Conservation (phyloP, 1,140 invertebrate species). For the Diachasma alloeum region DNA sequence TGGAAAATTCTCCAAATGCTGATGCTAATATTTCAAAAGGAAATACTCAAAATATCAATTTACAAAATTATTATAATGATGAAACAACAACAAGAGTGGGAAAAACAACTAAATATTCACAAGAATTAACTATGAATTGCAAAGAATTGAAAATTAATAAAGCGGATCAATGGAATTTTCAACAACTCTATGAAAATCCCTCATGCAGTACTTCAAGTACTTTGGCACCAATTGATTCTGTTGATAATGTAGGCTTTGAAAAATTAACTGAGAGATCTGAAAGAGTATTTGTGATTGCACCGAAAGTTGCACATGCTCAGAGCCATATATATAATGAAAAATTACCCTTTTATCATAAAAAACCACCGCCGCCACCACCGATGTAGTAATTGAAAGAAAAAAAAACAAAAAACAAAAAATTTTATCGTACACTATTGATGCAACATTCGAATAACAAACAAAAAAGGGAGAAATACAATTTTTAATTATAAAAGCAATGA, state of each 20-base stretch:
- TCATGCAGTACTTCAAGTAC: conserved; percentile 24
- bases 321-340: conserved; percentile 9
- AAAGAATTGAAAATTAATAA: conserved; percentile 61
- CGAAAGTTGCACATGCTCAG: neutral
- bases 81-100: neutral
- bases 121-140: conserved; percentile 52
- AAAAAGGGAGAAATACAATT: too few relatives aligned
- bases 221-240: neutral
- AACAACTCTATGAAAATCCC: conserved; percentile 46
- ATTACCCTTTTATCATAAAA: conserved; percentile 58
- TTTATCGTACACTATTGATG: too few relatives aligned
- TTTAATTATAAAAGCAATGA: neutral
- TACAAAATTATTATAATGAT: neutral
- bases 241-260: neutral
- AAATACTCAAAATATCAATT: neutral
- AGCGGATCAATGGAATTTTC: conserved; percentile 43
- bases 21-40: neutral
- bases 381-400: conserved; percentile 40
- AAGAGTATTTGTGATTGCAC: neutral
- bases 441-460: too few relatives aligned
- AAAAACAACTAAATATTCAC: neutral
- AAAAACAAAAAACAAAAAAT: conserved; percentile 48
- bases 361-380: conserved; percentile 58
- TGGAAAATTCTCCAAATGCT: conserved; percentile 34
- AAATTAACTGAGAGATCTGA: neutral